These are phyloP conservation scores for Tachysurus fulvidraco DNA, from an alignment of 2,113 vertebrate species.

Conservation along the genomic window DNA sequence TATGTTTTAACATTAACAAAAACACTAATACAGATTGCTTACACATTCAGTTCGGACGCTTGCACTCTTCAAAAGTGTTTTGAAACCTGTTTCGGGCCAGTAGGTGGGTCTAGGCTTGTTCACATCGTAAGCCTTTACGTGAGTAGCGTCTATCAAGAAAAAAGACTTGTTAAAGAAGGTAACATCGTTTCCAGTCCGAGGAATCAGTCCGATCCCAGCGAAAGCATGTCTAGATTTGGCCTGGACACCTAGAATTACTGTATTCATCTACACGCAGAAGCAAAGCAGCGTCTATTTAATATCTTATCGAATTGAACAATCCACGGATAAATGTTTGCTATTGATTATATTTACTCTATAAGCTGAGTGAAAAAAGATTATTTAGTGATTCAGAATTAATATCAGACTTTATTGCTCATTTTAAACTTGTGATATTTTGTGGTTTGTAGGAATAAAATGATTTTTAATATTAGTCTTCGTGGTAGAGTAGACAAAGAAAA, in stretches of 20 bases:
- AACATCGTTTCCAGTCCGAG: not conserved
- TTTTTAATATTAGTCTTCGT: not conserved
- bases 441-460: conserved; percentile 10
- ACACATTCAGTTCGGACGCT: not conserved
- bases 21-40: not conserved
- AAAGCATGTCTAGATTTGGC: not conserved
- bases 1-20: not conserved
- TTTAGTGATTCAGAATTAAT: not conserved
- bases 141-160: not conserved
- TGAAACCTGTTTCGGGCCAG: not conserved
- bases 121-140: not conserved
- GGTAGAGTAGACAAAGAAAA: not conserved
- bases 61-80: not conserved
- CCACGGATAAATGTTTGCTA: not conserved
- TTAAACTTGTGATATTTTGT: conserved; percentile 2
- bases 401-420: not conserved
- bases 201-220: not conserved
- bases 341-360: not conserved
- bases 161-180: not conserved
- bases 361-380: not conserved
- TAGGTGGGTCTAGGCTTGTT: not conserved
- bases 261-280: not conserved
- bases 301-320: not conserved
- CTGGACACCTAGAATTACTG: not conserved
- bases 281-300: conserved; percentile 5